Evolutionary conservation across 2,888 invertebrate species (phyloP).

Genomic region (Stenichneumon culpator): DNA sequence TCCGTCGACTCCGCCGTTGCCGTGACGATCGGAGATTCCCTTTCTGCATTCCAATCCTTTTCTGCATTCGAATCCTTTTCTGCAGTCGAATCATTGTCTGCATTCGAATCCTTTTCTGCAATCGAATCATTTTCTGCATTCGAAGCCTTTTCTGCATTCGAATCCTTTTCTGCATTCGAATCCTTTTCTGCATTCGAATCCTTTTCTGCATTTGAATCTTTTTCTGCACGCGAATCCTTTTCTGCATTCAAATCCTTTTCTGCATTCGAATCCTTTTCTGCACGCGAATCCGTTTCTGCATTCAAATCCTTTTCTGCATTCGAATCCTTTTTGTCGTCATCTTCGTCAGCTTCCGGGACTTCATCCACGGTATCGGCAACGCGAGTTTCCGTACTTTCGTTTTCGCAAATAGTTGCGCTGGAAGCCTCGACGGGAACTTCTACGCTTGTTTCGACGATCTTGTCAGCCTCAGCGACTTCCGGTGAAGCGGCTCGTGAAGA

Average conservation of each 20-base stretch:
- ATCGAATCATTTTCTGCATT: not conserved
- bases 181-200: no score
- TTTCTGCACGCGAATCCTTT: no score
- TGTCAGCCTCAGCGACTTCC: not conserved
- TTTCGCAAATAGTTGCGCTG: not conserved
- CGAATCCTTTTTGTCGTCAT: not conserved
- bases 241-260: no score
- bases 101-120: not conserved
- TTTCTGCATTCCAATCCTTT: not conserved
- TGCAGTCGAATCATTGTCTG: no score
- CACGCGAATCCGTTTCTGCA: no score
- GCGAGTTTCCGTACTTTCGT: not conserved
- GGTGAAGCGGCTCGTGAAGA: constrained; percentile 8
- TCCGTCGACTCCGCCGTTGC: not conserved
- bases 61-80: no score
- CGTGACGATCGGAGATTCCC: not conserved
- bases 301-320: no score
- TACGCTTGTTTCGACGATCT: constrained; percentile 4
- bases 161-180: no score
- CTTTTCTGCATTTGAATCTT: no score
- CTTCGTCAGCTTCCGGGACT: not conserved
- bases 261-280: no score
- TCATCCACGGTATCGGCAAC: not conserved
- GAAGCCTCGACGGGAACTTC: constrained; percentile 7
- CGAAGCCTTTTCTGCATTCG: no score